These are phyloP conservation scores for Schlechtendalia chinensis DNA, from an alignment of 1,140 invertebrate genomes.

Conservation along the genomic window DNA sequence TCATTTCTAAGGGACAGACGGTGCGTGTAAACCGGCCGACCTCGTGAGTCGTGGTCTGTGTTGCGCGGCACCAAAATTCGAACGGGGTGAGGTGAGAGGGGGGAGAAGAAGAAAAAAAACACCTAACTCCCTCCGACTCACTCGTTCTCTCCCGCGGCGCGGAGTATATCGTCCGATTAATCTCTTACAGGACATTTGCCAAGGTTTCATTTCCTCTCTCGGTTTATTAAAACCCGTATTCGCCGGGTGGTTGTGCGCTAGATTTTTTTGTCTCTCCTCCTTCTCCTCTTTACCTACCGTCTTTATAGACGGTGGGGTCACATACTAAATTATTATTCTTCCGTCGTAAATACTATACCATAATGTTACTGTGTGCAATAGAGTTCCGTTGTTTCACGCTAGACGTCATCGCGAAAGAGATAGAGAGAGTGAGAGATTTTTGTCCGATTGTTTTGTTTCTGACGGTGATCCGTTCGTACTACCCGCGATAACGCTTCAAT, in stretches of 20 bases:
- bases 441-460: too few relatives aligned
- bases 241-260: background rate
- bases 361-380: too few relatives aligned
- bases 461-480: too few relatives aligned
- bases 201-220: conserved; percentile 35
- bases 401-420: too few relatives aligned
- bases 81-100: too few relatives aligned
- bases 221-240: conserved; percentile 34
- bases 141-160: too few relatives aligned
- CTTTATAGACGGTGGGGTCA: too few relatives aligned
- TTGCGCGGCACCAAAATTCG: too few relatives aligned
- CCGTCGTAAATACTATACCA: background rate
- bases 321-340: conserved; percentile 4
- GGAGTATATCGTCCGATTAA: conserved; percentile 34
- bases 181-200: conserved; percentile 49
- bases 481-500: too few relatives aligned
- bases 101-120: background rate
- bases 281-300: background rate
- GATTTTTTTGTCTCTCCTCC: background rate
- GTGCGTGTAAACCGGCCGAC: background rate
- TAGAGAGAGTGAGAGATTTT: too few relatives aligned
- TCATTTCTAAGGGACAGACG: background rate
- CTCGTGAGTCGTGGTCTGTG: background rate
- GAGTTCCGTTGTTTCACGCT: too few relatives aligned
- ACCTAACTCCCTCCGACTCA: background rate